Evolutionary conservation across 37 sponge, comb jelly and placozoan genomes (phyloP), one percentile per base, ranked within the genome.

Genomic region (Spongilla lacustris): DNA sequence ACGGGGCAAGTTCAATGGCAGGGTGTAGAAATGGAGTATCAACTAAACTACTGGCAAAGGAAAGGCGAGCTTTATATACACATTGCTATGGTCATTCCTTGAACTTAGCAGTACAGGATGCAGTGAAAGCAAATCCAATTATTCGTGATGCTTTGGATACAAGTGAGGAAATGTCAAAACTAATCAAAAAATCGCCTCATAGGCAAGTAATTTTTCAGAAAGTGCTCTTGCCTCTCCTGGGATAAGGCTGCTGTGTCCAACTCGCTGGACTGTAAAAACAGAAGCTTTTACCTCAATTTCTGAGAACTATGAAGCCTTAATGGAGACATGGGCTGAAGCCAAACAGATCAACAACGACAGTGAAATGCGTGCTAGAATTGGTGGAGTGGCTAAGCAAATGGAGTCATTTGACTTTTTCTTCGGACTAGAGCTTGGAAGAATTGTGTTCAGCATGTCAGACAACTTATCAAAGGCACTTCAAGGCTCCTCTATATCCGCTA

Each of bases 151-250:
- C 87, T 23, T 70, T 91, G 49, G 92, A 78, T 67, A 87, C 84
- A 27, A 78, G 76, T 25, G 34, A 84, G 25, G 92, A 92, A 38
- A 88, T 92, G 21, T 46, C 81, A 8, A 92, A 87, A 41, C 74
- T 92, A 11, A 84, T 84, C 9, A 92, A 92, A 75, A 88, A 84
- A 50, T 91, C 88, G 14, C 89, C 92, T 21, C 84, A 87, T 46
- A 31, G 92, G n/a, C 85, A 88, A 22, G 81, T 78, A 19, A 36
- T 69, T 10, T 88, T 92, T 88, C 50, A 85, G 83, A 86, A 69
- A 21, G 86, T 58, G 80, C 75, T 36, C 38, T 48, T 75, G 83
- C 77, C 10, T 87, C 84, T 24, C 87, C 87, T 49, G 87, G 91
- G 77, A 86, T 91, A 19, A 83, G 83, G 72, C 70, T 89, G 30